Evolutionary conservation across 2,888 invertebrate species (phyloP), one percentile per base, ranked within the genome.

Genomic region (Elgonia sp.): DNA sequence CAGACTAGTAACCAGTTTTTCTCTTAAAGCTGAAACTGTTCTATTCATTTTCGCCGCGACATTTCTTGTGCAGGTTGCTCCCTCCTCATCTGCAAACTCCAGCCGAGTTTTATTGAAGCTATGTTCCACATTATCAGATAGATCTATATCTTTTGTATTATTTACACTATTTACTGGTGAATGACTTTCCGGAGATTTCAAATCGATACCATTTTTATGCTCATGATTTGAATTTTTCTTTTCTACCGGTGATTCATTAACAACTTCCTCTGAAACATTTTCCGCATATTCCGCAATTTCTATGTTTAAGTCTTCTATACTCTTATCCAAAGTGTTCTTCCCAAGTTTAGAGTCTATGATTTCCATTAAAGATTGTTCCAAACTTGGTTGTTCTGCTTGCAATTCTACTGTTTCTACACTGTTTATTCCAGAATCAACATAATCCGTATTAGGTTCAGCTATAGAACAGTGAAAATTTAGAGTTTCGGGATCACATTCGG

Each of bases 341-440:
- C 94, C 94, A 10, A 94, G 91, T 79, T 94, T 94, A 20, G 94
- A 94, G 67, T 94, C 94, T 50, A 94, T 94, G 8, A 94, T 94
- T 63, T 91, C 92, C 91, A 94, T 92, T 37, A 94, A 81, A 21
- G 94, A 94, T 83, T 94, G 92, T 80, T 94, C 94, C 14, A 94
- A 90, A 79, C 94, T 94, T 0, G 92, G 93, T 75, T 94, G 93
- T 29, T 93, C 94, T 9, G 91, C 90, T 79, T 93, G 93, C 77
- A 94, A 92, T 83, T 94, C 94, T 10, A 94, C 92, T n/a, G 94
- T 94, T 84, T 94, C 94, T 4, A 94, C 94, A 85, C 94, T 94
- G 55, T 94, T 94, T 84, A 94, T 94, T 4, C 94, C 94, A 12
- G 94, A 94, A 87, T 94, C 94, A 3, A 92, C 91, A 81, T 92